These are phyloP conservation scores for Psix sp. DNA, from an alignment of 1,140 invertebrate genomes.

Conservation along the genomic window DNA sequence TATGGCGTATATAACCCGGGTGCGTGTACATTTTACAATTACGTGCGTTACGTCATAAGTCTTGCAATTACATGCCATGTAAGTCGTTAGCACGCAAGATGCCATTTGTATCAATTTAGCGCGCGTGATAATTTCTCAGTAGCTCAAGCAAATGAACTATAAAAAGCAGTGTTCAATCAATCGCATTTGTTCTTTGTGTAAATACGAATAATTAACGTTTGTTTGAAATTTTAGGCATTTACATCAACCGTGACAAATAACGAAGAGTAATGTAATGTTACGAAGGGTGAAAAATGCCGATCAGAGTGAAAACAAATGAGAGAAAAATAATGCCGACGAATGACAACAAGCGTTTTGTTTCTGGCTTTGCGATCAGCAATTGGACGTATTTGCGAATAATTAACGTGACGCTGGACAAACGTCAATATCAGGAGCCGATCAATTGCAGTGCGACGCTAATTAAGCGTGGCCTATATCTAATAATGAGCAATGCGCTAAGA, in stretches of 20 bases:
- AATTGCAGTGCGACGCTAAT: conserved; percentile 38
- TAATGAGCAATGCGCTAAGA: conserved; percentile 33
- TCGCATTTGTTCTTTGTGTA: no score
- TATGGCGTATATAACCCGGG: conserved; percentile 72
- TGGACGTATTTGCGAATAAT: conserved; percentile 17
- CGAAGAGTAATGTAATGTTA: no score
- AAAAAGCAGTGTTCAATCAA: no score
- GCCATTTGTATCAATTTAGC: conserved; percentile 18
- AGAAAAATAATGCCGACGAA: no score
- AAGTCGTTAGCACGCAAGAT: conserved; percentile 24
- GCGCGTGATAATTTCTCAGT: no score
- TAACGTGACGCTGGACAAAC: conserved; percentile 18
- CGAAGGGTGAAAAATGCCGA: no score
- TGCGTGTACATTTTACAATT: conserved; percentile 74
- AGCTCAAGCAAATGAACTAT: no score
- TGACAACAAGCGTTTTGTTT: no score
- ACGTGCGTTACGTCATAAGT: conserved; percentile 72
- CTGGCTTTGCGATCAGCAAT: neutral
- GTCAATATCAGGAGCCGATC: conserved; percentile 38
- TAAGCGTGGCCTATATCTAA: conserved; percentile 32
- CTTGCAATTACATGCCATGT: conserved; percentile 59
- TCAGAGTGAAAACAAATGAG: no score
- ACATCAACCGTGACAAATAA: no score
- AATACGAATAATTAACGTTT: no score
- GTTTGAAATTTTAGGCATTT: no score